Evolutionary conservation across 2,888 invertebrate species (phyloP).

Genomic region (Cheilosia grossa): DNA sequence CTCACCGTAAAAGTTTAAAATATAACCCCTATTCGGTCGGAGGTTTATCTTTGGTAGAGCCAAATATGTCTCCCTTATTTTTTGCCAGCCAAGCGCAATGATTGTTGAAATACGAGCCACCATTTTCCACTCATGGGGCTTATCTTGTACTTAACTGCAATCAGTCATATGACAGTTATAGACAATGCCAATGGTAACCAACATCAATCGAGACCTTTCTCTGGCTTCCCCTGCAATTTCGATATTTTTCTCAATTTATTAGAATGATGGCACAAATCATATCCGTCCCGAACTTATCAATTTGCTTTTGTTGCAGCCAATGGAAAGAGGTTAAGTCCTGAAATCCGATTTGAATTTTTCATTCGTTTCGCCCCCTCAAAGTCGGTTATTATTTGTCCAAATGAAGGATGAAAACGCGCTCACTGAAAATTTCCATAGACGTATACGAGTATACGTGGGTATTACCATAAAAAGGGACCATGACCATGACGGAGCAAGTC

Average conservation of each 20-base stretch:
- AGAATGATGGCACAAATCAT: conserved; percentile 1
- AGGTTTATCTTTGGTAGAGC: too few relatives aligned
- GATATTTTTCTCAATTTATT: background rate
- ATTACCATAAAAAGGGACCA: conserved; percentile 43
- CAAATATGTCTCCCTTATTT: too few relatives aligned
- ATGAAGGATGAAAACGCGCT: conserved; percentile 52
- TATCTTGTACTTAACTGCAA: background rate
- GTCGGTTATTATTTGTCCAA: conserved; percentile 38
- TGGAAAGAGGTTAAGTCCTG: conserved; percentile 59
- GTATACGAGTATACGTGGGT: background rate
- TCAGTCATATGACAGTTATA: background rate
- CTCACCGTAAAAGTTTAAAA: too few relatives aligned
- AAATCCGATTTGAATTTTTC: conserved; percentile 65
- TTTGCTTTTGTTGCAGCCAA: conserved; percentile 48
- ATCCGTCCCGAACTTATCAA: conserved; percentile 33
- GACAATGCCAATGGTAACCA: background rate
- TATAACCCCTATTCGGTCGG: too few relatives aligned
- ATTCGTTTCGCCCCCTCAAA: conserved; percentile 7
- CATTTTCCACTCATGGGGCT: too few relatives aligned
- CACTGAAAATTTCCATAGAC: conserved; percentile 31
- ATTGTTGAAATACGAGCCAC: too few relatives aligned
- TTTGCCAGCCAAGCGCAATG: too few relatives aligned
- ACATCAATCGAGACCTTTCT: background rate
- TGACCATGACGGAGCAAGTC: background rate
- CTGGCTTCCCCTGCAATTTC: background rate